phyloP scores from a whole-genome alignment of 2,113 vertebrate species.

The Cygnus atratus region DNA sequence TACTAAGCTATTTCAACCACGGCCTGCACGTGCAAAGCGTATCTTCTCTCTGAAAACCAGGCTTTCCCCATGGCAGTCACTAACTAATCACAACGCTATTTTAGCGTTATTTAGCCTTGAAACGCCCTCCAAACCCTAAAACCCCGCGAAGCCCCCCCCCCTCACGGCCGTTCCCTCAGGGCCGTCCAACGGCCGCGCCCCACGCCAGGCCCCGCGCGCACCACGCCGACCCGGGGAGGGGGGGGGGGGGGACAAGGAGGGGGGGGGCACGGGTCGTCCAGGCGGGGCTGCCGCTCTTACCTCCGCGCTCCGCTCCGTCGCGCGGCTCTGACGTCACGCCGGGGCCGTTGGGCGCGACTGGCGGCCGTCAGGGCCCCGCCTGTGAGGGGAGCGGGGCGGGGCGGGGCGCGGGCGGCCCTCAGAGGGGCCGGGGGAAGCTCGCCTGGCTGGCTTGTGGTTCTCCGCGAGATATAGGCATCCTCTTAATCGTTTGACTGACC shows the following conservation, averaged over 20 bases:
- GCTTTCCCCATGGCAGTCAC: background rate
- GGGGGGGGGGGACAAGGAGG: too few species aligned
- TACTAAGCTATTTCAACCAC: accelerated
- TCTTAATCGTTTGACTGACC: background rate
- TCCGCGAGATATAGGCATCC: background rate
- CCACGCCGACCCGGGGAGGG: too few species aligned
- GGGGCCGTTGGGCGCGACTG: accelerated
- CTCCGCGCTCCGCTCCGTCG: background rate
- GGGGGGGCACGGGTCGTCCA: too few species aligned
- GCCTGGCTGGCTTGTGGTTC: background rate
- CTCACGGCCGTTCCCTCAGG: too few species aligned
- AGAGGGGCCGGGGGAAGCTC: too few species aligned
- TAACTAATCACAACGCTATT: background rate
- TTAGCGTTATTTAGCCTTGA: too few species aligned
- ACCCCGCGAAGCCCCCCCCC: too few species aligned
- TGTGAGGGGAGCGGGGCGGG: too few species aligned
- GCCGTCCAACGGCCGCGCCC: too few species aligned
- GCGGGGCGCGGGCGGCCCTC: too few species aligned
- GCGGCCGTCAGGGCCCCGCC: background rate
- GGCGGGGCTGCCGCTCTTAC: background rate
- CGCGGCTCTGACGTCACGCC: background rate
- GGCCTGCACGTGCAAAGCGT: accelerated
- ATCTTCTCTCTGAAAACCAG: background rate
- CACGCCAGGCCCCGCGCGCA: too few species aligned
- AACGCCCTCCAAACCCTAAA: too few species aligned